A percentile compares a stretch with the other conserved stretches of the same genome.
Evolutionary conservation across 2,797 vertebrate genomes (phyloP).

Genomic region (Ctenopoma kingsleyae): DNA sequence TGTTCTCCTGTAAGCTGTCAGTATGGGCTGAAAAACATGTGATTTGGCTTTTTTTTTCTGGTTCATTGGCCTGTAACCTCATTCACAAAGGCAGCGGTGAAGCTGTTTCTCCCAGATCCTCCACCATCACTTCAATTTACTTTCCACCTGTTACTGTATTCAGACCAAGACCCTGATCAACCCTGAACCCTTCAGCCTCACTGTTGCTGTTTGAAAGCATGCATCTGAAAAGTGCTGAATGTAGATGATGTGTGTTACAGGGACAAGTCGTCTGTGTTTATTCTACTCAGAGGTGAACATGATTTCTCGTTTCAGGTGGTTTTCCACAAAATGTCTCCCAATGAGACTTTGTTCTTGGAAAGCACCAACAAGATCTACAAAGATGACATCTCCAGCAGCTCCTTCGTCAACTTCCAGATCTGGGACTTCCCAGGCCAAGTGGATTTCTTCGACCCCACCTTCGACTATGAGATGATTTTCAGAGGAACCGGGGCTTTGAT

Average conservation of each 20-base stretch:
- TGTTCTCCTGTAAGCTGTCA: slow-evolving; percentile 35
- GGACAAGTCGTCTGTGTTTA: neutral
- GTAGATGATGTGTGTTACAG: slow-evolving; percentile 20
- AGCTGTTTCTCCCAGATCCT: slow-evolving; percentile 3
- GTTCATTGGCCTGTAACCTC: slow-evolving; percentile 51
- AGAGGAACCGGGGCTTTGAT: slow-evolving; percentile 98
- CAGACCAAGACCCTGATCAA: neutral
- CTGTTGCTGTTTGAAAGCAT: neutral
- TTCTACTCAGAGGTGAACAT: neutral
- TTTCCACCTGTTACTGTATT: slow-evolving; percentile 4
- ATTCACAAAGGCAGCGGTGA: slow-evolving; percentile 29
- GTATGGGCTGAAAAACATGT: slow-evolving; percentile 60
- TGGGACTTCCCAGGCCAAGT: slow-evolving; percentile 99
- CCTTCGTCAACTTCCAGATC: slow-evolving; percentile 99
- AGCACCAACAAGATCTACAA: slow-evolving; percentile 99
- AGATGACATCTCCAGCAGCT: slow-evolving; percentile 99
- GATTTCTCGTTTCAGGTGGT: slow-evolving; percentile 89
- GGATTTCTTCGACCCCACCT: slow-evolving; percentile 98
- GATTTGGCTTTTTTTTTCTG: slow-evolving; percentile 70
- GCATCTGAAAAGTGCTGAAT: slow-evolving; percentile 41
- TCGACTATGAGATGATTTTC: slow-evolving; percentile 99
- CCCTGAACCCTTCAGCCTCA: neutral
- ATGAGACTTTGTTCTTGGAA: slow-evolving; percentile 98
- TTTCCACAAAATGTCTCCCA: slow-evolving; percentile 99
- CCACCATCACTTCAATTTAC: neutral